Evolutionary conservation across 2,797 vertebrate species (phyloP), one percentile per base, ranked within the genome.

Genomic region (Scomberomorus guttatus): DNA sequence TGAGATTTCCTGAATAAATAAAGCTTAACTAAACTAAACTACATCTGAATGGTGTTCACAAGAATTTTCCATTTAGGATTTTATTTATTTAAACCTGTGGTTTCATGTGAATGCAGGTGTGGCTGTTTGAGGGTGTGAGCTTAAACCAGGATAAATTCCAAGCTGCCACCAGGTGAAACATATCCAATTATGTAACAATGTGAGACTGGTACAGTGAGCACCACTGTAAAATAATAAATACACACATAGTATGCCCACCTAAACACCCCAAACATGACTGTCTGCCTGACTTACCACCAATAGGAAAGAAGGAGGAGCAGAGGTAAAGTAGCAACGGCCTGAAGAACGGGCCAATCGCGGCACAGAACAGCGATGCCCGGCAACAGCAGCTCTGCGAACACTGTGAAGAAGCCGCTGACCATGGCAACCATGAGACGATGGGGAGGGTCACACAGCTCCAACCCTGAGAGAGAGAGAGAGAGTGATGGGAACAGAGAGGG

Each of bases 371-470:
- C 97, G 32, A 97, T 48, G 15, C 95, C 96, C 0, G 97, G 97
- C 92, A 97, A 90, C 84, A 98, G 89, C 86, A 98, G 87, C 89
- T 96, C 95, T 3, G 97, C 97, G 0, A 90, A 91, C 46, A 97
- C 90, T 3, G 90, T 95, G 69, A 97, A 98, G 94, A 97, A 95
- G 3, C 94, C 79, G 0, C 96, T 94, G 71, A 97, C 90, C 96
- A 96, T 94, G 0, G 96, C 93, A 80, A 97, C 95, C 83, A 90
- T 94, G 77, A 98, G 96, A 0, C 96, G 95, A 69, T 96, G 96
- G 0, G 94, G 88, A 8, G 97, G 95, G 62, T 97, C 96, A 3
- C 97, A 97, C 62, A 97, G 89, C 93, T 98, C 98, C 94, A 98
- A 81, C 78, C 97, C 97, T 98, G 81, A n/a, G 61, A 56, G 22